Percentiles rank a stretch among this genome's conserved stretches.
phyloP scores from a whole-genome alignment of 2,888 invertebrate species.

The Rhodophaea formosa region DNA sequence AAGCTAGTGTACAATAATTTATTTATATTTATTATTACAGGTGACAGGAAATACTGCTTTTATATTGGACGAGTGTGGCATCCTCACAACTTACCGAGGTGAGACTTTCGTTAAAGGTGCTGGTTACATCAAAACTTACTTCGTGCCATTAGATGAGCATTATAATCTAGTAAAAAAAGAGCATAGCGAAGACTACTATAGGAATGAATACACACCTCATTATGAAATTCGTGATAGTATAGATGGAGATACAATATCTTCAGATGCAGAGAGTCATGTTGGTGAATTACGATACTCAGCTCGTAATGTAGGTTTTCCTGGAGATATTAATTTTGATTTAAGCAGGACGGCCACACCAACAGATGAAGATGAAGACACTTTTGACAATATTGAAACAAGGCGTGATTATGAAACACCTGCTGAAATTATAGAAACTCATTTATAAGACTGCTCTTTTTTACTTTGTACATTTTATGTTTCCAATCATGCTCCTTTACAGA shows the following conservation, averaged over 20 bases:
- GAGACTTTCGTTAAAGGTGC: conserved; percentile 88
- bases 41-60: conserved; percentile 87
- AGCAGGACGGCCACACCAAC: conserved; percentile 28
- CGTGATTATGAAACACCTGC: conserved; percentile 42
- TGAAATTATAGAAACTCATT: conserved; percentile 57
- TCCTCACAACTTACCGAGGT: conserved; percentile 85
- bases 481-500: neutral
- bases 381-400: conserved; percentile 23
- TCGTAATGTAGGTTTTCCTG: conserved; percentile 34
- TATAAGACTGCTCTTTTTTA: conserved; percentile 32
- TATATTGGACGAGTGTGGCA: conserved; percentile 84
- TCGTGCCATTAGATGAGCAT: conserved; percentile 84
- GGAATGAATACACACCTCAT: conserved; percentile 45
- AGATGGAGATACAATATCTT: conserved; percentile 37
- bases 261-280: conserved; percentile 29
- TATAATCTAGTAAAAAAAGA: conserved; percentile 74
- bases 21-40: conserved; percentile 46
- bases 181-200: conserved; percentile 51
- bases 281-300: conserved; percentile 37
- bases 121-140: conserved; percentile 86
- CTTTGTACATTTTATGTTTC: neutral
- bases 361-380: conserved; percentile 18
- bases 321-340: conserved; percentile 30
- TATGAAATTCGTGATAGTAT: conserved; percentile 45
- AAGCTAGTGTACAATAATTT: no score